Evolutionary conservation across 1,140 invertebrate species (phyloP), one percentile per base, ranked within the genome.

Genomic region (Neelides sp.): DNA sequence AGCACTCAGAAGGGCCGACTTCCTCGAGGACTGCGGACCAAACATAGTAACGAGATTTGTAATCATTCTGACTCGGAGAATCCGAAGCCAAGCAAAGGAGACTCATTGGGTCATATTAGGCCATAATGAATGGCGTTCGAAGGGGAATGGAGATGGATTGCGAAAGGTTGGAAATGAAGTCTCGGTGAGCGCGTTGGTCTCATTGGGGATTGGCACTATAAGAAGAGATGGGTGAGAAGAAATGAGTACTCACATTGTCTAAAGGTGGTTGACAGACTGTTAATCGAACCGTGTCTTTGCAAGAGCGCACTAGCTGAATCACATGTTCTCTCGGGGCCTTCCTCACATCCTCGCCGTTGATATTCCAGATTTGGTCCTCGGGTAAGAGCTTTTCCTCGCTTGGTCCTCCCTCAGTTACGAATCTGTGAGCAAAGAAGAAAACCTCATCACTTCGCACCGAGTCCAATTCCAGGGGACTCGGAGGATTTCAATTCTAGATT

Each of bases 271-370:
- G 86, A 64, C 85, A 86, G 1, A 90, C 87, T 7, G 79, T 74
- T 17, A 92, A 68, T 35, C 73, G 74, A 0, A 92, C 85, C 15
- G 75, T 75, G 5, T 82, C 73, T 30, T 79, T 71, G 64, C 85
- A 88, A 0, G 83, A 81, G 19, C 86, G 74, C 15, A 94, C 85
- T 62, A 90, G 69, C 36, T 88, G 78, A 43, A 94, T 92, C 23
- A 93, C 89, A 68, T 86, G 82, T 67, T 92, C 86, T 4, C 89
- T 68, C 0, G 85, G 83, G 2, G 85, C 82, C 17, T 76, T 71
- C 61, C 80, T 78, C 1, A 93, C 88, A 66, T 93, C 86, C 69
- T 90, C 84, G 0, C 84, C 86, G 64, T 93, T 91, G 34, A 94
- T 86, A 50, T 77, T 75, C 10, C 89, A 72, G 44, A 94, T 90